phyloP scores from a whole-genome alignment of 2,113 vertebrate species.

The Chloebia gouldiae region DNA sequence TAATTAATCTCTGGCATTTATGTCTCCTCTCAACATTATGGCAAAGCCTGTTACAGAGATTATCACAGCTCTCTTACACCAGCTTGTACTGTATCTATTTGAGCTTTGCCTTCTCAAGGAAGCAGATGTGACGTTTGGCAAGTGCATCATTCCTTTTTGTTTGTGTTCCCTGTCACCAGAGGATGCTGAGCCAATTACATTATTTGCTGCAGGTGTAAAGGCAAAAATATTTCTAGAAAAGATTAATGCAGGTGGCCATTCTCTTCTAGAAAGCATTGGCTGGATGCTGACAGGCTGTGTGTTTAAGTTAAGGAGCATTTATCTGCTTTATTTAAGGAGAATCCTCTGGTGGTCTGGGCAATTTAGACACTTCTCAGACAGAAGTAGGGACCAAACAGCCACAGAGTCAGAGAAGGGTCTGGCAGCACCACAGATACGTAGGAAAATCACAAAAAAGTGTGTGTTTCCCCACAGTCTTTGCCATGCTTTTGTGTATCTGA shows the following conservation, averaged over 20 bases:
- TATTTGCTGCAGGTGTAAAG: not conserved
- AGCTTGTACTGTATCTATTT: not conserved
- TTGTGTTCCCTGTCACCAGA: not conserved
- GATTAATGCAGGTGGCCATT: not conserved
- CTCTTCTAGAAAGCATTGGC: not conserved
- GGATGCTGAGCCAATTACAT: not conserved
- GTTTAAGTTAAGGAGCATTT: not conserved
- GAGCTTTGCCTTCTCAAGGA: not conserved
- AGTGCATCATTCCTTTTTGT: not conserved
- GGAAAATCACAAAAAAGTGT: not conserved
- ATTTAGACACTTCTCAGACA: not conserved
- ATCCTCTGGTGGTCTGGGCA: not conserved
- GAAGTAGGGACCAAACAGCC: not conserved
- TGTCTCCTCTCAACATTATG: not conserved
- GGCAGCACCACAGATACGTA: not conserved
- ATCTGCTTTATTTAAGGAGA: not conserved
- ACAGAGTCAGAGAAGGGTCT: not conserved
- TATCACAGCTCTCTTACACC: not conserved
- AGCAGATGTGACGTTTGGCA: conserved; percentile 4
- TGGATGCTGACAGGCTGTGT: not conserved
- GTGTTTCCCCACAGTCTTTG: not conserved
- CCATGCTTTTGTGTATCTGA: not conserved
- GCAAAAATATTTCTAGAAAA: not conserved
- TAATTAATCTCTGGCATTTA: not conserved
- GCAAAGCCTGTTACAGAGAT: not conserved